Evolutionary conservation across 2,888 invertebrate species (phyloP).

Genomic region (Aquatica leii): DNA sequence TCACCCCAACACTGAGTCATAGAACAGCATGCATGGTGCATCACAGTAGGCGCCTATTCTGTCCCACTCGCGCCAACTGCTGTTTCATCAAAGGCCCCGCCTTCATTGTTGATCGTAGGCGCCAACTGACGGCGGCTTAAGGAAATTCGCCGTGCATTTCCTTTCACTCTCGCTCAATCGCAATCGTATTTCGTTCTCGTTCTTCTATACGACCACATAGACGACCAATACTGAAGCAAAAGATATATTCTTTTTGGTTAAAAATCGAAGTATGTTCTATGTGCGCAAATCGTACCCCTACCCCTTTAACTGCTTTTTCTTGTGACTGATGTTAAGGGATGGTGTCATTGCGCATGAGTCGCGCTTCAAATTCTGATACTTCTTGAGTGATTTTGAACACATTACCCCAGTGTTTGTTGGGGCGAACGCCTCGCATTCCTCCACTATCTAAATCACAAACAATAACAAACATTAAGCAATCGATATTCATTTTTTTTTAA

Average conservation of each 20-base stretch:
- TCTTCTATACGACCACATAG: conserved; percentile 42
- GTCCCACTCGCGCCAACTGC: conserved; percentile 50
- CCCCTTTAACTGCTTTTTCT: conserved; percentile 55
- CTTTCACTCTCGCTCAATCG: conserved; percentile 61
- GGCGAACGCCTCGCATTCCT: conserved; percentile 22
- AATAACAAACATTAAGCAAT: too few relatives aligned
- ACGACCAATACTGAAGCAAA: conserved; percentile 56
- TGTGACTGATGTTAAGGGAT: conserved; percentile 54
- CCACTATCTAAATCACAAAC: too few relatives aligned
- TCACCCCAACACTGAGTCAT: conserved; percentile 67
- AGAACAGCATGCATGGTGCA: conserved; percentile 64
- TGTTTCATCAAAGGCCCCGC: conserved; percentile 69
- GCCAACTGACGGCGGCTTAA: conserved; percentile 53
- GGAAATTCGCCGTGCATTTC: conserved; percentile 49
- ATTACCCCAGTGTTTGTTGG: conserved; percentile 31
- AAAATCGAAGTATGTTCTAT: conserved; percentile 61
- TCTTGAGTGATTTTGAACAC: conserved; percentile 38
- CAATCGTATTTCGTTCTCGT: conserved; percentile 40
- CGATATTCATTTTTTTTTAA: too few relatives aligned
- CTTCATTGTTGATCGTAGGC: conserved; percentile 64
- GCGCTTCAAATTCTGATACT: conserved; percentile 35
- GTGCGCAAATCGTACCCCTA: conserved; percentile 53
- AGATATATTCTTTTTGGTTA: conserved; percentile 61
- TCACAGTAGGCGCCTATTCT: conserved; percentile 61
- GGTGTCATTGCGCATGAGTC: conserved; percentile 52